Evolutionary conservation across 1,140 invertebrate species (phyloP), one percentile per base, ranked within the genome.

Genomic region (Micrasema longulum): DNA sequence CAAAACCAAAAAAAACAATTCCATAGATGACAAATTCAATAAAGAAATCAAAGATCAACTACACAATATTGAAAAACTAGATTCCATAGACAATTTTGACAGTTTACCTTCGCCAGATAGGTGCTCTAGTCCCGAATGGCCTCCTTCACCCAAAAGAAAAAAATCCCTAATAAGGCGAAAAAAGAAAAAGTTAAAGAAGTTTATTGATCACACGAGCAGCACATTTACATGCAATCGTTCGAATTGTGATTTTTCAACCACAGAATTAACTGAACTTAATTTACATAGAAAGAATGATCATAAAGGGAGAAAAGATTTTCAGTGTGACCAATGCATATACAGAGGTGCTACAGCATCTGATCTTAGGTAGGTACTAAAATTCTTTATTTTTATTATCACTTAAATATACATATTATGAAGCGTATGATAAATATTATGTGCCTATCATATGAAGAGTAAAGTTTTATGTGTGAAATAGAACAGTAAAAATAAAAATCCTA

Each of bases 261-360:
- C 23, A 14, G 68, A 73, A 5, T 3, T 68, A 11, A 73, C 60
- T 11, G 55, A 63, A 23, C 64, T 76, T 5, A 76, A 73, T 31
- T 38, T 11, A n/a, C 74, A 76, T 60, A 76, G 72, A 45, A 72
- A 73, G 35, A 22, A 47, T 45, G 62, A 71, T 20, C 74, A 76
- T 26, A 62, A 64, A 55, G 71, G 71, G 16, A 60, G 55, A 43
- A 76, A 71, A 45, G 63, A 73, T 47, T 76, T 76, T 63, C 71
- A 76, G 57, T 76, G 74, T 41, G 74, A 76, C 31, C 74, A 76
- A 38, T 76, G 74, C 23, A 64, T 68, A 11, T 76, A 76, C 45
- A 57, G 67, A 11, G 74, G 74, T 1, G 53, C 71, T 7, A 76
- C 74, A 1, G 74, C 74, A 67, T 72, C 74, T 0, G 74, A 76